Percentiles rank a stretch among this genome's conserved stretches.
Evolutionary conservation across 92 coral and sea anemone genomes (phyloP).

Genomic region (Zoanthus sociatus): DNA sequence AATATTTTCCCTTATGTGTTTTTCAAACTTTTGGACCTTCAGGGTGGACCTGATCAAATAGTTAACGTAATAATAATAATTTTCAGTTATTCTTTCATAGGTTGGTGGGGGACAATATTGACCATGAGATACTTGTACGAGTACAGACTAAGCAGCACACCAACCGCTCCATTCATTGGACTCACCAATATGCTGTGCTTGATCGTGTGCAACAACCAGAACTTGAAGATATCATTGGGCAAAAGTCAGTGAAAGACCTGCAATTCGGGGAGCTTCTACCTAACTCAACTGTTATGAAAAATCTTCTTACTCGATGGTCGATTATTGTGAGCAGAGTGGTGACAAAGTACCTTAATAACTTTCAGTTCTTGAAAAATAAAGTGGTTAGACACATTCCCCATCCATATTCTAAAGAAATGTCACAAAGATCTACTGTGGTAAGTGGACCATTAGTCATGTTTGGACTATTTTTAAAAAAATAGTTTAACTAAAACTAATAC

Average conservation of each 20-base stretch:
- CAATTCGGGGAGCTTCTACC: slow-evolving; percentile 8
- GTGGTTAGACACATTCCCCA: slow-evolving; percentile 30
- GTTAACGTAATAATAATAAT: no score
- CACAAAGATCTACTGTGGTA: background rate
- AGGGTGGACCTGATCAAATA: no score
- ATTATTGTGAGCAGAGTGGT: slow-evolving; percentile 21
- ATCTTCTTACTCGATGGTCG: background rate
- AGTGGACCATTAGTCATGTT: background rate
- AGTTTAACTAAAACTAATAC: background rate
- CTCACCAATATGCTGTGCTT: slow-evolving; percentile 64
- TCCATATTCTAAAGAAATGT: slow-evolving; percentile 11
- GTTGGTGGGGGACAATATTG: slow-evolving; percentile 67
- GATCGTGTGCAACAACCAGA: slow-evolving; percentile 3
- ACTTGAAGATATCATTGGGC: background rate
- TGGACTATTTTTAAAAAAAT: background rate
- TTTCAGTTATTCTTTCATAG: background rate
- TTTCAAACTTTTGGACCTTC: no score
- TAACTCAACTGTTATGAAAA: background rate
- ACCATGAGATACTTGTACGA: slow-evolving; percentile 57
- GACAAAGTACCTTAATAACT: background rate
- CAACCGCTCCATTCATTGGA: slow-evolving; percentile 71
- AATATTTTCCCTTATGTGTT: no score
- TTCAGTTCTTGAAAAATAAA: background rate
- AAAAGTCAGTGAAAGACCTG: background rate
- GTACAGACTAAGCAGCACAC: slow-evolving; percentile 58